phyloP scores from a whole-genome alignment of 1,140 invertebrate species.

The Ceratina calcarata region DNA sequence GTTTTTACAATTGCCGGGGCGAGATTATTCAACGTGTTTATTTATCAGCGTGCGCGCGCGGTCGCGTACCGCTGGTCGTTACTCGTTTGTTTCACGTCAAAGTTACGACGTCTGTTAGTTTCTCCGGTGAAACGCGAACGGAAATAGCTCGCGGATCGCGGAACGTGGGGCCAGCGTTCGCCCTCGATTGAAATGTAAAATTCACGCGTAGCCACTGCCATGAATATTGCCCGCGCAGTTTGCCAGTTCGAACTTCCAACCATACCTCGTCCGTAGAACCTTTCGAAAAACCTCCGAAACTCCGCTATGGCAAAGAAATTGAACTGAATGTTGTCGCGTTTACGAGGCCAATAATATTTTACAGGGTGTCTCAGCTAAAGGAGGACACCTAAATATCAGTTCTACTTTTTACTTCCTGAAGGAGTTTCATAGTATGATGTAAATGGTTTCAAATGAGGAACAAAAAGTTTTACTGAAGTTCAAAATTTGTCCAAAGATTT shows the following conservation, averaged over 20 bases:
- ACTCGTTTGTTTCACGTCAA: background rate
- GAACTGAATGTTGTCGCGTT: background rate
- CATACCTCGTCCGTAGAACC: background rate
- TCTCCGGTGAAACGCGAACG: conserved; percentile 1
- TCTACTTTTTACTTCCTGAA: no score
- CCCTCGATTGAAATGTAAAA: conserved; percentile 47
- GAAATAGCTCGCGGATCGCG: background rate
- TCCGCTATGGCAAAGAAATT: background rate
- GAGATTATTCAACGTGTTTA: background rate
- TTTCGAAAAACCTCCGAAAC: background rate
- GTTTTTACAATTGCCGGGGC: background rate
- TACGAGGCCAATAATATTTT: no score
- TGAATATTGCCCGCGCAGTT: conserved; percentile 18
- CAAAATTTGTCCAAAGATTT: no score
- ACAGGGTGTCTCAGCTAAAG: no score
- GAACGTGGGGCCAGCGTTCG: background rate
- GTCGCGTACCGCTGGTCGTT: no score
- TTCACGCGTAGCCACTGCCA: conserved; percentile 19
- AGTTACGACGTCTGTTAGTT: conserved; percentile 23
- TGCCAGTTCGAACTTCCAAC: background rate
- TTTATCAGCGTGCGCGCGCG: background rate
- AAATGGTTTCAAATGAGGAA: no score
- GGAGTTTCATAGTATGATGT: no score
- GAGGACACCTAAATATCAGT: no score
- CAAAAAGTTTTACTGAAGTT: no score